Evolutionary conservation across 2,113 vertebrate genomes (phyloP), one percentile per base, ranked within the genome.

Genomic region (Perca fluviatilis): DNA sequence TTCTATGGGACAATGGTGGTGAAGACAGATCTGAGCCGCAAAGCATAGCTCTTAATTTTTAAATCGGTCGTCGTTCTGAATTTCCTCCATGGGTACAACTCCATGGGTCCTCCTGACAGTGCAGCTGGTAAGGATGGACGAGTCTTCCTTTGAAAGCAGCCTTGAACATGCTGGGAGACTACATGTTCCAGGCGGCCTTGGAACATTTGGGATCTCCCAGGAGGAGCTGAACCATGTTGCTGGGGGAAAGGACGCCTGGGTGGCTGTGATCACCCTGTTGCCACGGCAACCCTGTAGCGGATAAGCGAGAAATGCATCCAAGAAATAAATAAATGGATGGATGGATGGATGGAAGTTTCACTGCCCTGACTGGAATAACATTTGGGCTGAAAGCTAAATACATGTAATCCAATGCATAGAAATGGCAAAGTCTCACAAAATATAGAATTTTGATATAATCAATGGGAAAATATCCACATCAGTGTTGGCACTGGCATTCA

Each of bases 251-350:
- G 77, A 81, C 40, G 21, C 9, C 40, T 54, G 69, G 60, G 68
- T 73, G 71, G 27, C 57, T 85, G 36, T 63, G 56, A 82, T 71
- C 58, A 50, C 43, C 51, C 49, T 4, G 84, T 87, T 84, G 46
- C 75, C 77, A 85, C 5, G 25, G 79, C 30, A 85, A 89, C 85
- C 14, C 57, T 33, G 53, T 27, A 50, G 43, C 3, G 25, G 46
- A 74, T 56, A 66, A 53, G 30, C 10, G 5, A 36, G 54, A 70
- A 43, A 75, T n/a, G 40, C 40, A 43, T 43, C 40, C 40, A 43
- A 40, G 36, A 40, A 9, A 43, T 43, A 11, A 40, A 40, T 56
- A 64, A 58, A 76, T 62, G 69, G 11, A 70, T 57, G 60, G 21
- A 66, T 25, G 36, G 51, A 66, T 77, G 11, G 9, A 1, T 56